Conservation (phyloP, 2,888 invertebrate genomes). For the Drosophila leonis region DNA sequence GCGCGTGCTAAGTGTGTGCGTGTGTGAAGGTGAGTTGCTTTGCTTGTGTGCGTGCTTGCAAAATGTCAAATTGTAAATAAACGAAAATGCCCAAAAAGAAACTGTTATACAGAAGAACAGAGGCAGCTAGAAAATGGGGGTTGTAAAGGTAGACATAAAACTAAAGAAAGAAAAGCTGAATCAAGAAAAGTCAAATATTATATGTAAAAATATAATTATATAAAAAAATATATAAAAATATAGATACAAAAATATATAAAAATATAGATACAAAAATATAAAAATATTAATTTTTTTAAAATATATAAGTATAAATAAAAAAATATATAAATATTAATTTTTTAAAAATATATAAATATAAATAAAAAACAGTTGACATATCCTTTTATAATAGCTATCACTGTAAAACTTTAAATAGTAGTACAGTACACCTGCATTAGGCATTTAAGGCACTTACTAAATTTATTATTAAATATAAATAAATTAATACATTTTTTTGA, state of each 20-base stretch:
- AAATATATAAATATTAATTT: neutral
- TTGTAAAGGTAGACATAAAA: neutral
- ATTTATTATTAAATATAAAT: neutral
- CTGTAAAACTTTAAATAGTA: neutral
- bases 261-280: neutral
- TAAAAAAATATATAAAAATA: neutral
- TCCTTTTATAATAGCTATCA: neutral
- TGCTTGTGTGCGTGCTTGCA: constrained; percentile 55
- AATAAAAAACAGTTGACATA: too few species aligned
- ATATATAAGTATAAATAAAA: neutral
- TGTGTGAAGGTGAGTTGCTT: constrained; percentile 69
- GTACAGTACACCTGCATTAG: neutral
- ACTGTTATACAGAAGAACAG: constrained; percentile 65
- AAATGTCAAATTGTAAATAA: constrained; percentile 80
- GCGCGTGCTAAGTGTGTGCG: constrained; percentile 26
- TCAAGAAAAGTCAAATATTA: neutral
- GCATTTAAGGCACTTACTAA: constrained; percentile 1
- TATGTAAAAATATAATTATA: neutral
- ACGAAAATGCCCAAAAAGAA: constrained; percentile 63
- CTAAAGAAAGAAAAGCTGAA: neutral
- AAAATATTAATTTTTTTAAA: neutral
- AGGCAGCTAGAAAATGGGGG: constrained; percentile 26
- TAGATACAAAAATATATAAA: neutral
- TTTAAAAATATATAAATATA: neutral
- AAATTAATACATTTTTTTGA: too few species aligned